A percentile compares a stretch with the other conserved stretches of the same genome.
These are phyloP conservation scores for Pongo abelii DNA, from an alignment of 2,113 vertebrate species.

Conservation along the genomic window DNA sequence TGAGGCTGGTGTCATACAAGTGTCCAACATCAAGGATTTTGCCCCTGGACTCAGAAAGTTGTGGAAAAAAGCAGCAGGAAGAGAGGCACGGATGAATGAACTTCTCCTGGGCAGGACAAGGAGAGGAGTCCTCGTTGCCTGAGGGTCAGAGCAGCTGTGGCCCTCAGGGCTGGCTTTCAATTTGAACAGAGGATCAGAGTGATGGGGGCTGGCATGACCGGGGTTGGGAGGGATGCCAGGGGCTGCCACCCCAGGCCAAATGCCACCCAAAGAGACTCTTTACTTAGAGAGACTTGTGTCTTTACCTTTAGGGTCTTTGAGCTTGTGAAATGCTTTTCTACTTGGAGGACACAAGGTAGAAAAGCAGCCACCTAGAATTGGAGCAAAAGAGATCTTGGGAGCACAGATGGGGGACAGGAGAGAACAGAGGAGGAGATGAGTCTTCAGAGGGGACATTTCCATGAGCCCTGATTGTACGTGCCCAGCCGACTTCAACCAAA, in stretches of 20 bases:
- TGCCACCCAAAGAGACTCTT: neutral
- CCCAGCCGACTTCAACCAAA: neutral
- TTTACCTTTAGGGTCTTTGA: neutral
- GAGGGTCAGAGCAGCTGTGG: neutral
- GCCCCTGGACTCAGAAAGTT: neutral
- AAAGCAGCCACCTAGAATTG: neutral
- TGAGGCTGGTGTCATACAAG: neutral
- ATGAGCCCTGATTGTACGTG: neutral
- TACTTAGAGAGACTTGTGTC: fast-evolving
- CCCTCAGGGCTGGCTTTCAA: neutral
- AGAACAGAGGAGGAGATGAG: neutral
- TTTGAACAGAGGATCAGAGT: neutral
- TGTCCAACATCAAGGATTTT: neutral
- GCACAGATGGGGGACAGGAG: too few species aligned
- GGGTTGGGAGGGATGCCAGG: neutral
- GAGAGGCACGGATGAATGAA: too few species aligned
- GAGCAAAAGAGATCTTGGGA: neutral
- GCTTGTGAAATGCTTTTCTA: neutral
- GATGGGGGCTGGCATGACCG: fast-evolving
- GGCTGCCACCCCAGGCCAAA: neutral
- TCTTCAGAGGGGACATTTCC: neutral
- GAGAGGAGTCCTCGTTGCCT: neutral
- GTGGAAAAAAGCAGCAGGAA: neutral
- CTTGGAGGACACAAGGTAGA: too few species aligned
- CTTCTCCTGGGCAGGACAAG: too few species aligned